phyloP scores from a whole-genome alignment of 2,797 vertebrate species.

The Microctenopoma lineatum region DNA sequence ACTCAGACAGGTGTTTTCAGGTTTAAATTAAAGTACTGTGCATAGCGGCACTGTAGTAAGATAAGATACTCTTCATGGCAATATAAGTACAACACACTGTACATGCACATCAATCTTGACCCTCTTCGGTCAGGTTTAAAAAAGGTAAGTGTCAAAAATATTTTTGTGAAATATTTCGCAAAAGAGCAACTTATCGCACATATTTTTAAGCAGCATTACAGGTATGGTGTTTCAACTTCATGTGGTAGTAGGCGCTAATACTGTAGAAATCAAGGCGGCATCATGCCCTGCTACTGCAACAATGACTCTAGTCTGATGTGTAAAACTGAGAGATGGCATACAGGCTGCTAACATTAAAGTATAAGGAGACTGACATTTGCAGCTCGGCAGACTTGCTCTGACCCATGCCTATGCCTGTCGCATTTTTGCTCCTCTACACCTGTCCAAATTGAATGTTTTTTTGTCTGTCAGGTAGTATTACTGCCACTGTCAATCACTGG shows the following conservation, averaged over 20 bases:
- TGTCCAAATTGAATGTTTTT: conserved; percentile 55
- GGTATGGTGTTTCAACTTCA: too few relatives aligned
- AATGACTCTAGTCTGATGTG: conserved; percentile 27
- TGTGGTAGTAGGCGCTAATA: conserved; percentile 17
- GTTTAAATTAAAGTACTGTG: conserved; percentile 38
- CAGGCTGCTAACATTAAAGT: conserved; percentile 47
- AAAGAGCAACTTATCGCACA: too few relatives aligned
- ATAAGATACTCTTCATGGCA: too few relatives aligned
- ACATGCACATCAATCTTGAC: too few relatives aligned
- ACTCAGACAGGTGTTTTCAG: conserved; percentile 50
- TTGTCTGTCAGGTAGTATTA: conserved; percentile 36
- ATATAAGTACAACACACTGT: too few relatives aligned
- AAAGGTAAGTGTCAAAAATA: too few relatives aligned
- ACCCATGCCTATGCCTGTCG: conserved; percentile 54
- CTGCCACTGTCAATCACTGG: conserved; percentile 22
- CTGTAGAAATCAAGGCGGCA: conserved; percentile 31
- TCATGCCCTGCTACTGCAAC: conserved; percentile 36
- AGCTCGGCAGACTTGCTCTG: conserved; percentile 70
- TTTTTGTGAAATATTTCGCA: too few relatives aligned
- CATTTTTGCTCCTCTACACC: conserved; percentile 41
- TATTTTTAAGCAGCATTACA: too few relatives aligned
- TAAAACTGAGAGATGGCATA: conserved; percentile 49
- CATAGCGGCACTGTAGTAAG: background rate
- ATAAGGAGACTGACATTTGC: conserved; percentile 71
- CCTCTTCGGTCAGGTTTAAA: too few relatives aligned